Conservation (phyloP, 92 coral and sea anemone genomes). For the Nematostella vectensis region DNA sequence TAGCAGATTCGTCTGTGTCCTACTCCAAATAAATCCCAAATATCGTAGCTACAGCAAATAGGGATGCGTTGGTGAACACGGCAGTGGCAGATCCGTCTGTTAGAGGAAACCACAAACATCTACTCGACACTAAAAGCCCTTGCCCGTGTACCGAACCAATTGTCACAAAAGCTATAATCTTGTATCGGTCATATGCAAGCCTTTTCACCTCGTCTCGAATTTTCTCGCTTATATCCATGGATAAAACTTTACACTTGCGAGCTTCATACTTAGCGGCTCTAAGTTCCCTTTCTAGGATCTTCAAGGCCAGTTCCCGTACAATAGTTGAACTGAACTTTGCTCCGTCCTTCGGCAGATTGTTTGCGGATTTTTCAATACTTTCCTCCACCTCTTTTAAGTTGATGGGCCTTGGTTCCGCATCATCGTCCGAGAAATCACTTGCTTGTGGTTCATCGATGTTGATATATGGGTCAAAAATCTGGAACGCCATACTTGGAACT, state of each 20-base stretch:
- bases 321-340: slow-evolving; percentile 23
- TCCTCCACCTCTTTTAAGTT: slow-evolving; percentile 21
- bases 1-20: slow-evolving; percentile 45
- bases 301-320: slow-evolving; percentile 20
- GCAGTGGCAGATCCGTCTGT: slow-evolving; percentile 57
- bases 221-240: slow-evolving; percentile 41
- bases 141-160: slow-evolving; percentile 49
- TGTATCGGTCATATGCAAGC: slow-evolving; percentile 54
- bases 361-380: slow-evolving; percentile 24
- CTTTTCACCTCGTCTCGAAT: slow-evolving; percentile 51
- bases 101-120: slow-evolving; percentile 63
- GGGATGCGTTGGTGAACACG: slow-evolving; percentile 28
- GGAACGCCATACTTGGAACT: slow-evolving; percentile 35
- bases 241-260: slow-evolving; percentile 36
- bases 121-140: slow-evolving; percentile 54
- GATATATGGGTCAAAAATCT: slow-evolving; percentile 40
- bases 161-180: slow-evolving; percentile 47
- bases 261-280: slow-evolving; percentile 17
- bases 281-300: slow-evolving; percentile 18
- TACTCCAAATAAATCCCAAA: slow-evolving; percentile 45
- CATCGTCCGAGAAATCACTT: slow-evolving; percentile 14
- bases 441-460: slow-evolving; percentile 20
- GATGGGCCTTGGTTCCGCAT: slow-evolving; percentile 4
- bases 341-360: slow-evolving; percentile 31
- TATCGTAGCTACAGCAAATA: slow-evolving; percentile 60